Conservation (phyloP, 2,888 invertebrate species). For the Pseudoips prasinana region DNA sequence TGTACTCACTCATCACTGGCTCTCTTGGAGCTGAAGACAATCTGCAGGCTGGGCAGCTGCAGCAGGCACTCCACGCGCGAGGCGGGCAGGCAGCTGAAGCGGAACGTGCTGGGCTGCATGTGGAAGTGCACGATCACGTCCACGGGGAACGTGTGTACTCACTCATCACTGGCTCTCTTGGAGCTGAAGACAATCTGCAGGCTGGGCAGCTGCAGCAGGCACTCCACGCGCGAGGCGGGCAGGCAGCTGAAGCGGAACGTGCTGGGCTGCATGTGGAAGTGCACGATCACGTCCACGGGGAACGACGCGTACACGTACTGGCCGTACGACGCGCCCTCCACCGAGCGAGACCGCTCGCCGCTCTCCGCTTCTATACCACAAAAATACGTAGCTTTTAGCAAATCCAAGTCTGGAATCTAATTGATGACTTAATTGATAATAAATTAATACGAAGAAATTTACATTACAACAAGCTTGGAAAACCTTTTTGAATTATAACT, state of each 20-base stretch:
- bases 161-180: conserved; percentile 91
- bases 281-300: conserved; percentile 99
- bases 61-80: conserved; percentile 97
- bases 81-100: conserved; percentile 97
- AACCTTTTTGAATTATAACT: no score
- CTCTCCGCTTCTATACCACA: conserved; percentile 57
- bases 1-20: conserved; percentile 87
- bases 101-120: conserved; percentile 97
- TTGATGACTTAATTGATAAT: no score
- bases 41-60: conserved; percentile 97
- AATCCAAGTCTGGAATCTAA: not conserved
- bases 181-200: conserved; percentile 98
- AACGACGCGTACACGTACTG: conserved; percentile 96
- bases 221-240: conserved; percentile 97
- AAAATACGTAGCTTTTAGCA: not conserved
- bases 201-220: conserved; percentile 97
- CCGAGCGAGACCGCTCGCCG: conserved; percentile 41
- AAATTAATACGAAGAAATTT: no score
- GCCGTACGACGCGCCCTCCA: conserved; percentile 83
- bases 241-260: conserved; percentile 97
- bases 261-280: conserved; percentile 98
- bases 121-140: conserved; percentile 99
- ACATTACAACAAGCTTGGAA: no score
- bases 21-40: conserved; percentile 97
- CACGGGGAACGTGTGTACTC: conserved; percentile 89